Base-by-base conservation (phyloP, 2,797 vertebrate species). In the Enteromius unitaeniatus region DNA sequence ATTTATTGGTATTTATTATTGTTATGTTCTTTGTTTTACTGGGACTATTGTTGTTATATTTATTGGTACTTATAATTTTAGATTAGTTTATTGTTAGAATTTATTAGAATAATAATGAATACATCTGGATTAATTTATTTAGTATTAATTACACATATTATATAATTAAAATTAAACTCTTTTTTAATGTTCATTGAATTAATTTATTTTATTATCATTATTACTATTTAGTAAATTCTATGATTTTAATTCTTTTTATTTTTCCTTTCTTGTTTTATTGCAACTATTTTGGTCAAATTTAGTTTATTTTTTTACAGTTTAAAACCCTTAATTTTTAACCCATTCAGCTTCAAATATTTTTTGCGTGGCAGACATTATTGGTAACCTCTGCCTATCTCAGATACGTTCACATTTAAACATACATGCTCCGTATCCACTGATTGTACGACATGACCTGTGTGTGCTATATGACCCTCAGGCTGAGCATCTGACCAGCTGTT, bases 401-500 rank as follows among this genome's bases (percentile, higher is more conserved):
- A 15, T 28, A 8, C 23, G 11, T 34, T 14, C 47, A 8, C 19
- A 13, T 53, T 49, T 53, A 14, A 51, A 74, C 40, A n/a, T 34
- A 45, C 13, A 19, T 14, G 68, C 26, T 76, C 21, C 11, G 3
- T 72, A 28, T 0, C 2, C 45, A 49, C 19, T 72, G 69, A 28
- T 2, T 28, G 49, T 51, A 2, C 14, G 23, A 26, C 58, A 26
- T 28, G 53, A 37, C n/a, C 58, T 31, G n/a, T 62, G 15, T 26
- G 9, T 55, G 17, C 6, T 78, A 2, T 53, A 1, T 53, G 21
- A 26, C 58, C 84, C 31, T 72, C 82, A 99, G 98, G 95, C 97
- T 0, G 98, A 99, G 69, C 97, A 99, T 89, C 94, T 99, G 89
- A 98, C 97, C 72, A 99, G 97, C 94, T 99, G 97, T 91, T 99